These are phyloP conservation scores for Brachionus calyciflorus DNA, from an alignment of 1,140 invertebrate genomes.

Conservation along the genomic window DNA sequence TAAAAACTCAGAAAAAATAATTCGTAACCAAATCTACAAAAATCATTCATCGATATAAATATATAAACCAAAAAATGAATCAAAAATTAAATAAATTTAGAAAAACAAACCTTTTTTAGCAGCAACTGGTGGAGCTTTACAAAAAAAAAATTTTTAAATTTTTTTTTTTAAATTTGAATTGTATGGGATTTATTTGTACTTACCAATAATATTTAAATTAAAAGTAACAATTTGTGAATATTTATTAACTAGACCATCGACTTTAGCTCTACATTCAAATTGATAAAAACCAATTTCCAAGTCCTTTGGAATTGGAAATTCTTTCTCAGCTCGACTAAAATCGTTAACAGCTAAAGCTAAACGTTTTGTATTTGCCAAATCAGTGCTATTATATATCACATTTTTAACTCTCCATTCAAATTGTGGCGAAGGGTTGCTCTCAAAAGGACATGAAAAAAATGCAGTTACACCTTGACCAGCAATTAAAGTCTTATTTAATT, in stretches of 20 bases:
- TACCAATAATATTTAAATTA: conserved; percentile 36
- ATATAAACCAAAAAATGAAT: neutral
- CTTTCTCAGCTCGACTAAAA: neutral
- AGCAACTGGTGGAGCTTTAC: conserved; percentile 11
- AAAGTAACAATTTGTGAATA: neutral
- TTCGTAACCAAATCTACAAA: neutral
- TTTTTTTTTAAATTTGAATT: neutral
- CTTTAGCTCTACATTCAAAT: conserved; percentile 31
- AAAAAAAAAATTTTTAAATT: neutral
- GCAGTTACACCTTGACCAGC: conserved; percentile 1
- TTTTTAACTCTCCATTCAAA: conserved; percentile 20
- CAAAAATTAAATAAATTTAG: neutral
- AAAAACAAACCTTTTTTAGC: conserved; percentile 36
- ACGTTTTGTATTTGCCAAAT: neutral
- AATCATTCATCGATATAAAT: no score
- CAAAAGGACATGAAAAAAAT: conserved; percentile 34
- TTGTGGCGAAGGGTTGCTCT: conserved; percentile 2
- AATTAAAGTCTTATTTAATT: conserved; percentile 33
- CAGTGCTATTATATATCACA: conserved; percentile 6
- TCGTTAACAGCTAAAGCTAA: neutral
- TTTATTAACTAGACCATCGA: conserved; percentile 21
- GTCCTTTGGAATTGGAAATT: conserved; percentile 31
- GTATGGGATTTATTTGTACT: neutral
- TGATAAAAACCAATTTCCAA: conserved; percentile 26
- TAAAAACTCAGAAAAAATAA: neutral